Conservation (phyloP, 2,888 invertebrate species). For the Napeogenes sylphis region DNA sequence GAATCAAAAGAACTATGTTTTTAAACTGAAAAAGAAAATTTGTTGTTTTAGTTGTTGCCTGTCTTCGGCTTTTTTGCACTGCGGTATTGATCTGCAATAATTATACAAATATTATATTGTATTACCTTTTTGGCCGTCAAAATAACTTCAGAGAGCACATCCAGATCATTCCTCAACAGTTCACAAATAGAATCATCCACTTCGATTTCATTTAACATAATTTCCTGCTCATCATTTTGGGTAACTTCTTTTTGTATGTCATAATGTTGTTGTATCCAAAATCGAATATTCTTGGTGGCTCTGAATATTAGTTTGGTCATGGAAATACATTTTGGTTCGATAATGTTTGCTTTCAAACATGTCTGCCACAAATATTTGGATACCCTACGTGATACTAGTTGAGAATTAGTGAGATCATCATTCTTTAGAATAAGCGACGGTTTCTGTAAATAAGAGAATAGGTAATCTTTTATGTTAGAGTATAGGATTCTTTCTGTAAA, state of each 20-base stretch:
- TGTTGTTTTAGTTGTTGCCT: too few species aligned
- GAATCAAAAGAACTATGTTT: too few species aligned
- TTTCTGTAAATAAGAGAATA: constrained; percentile 46
- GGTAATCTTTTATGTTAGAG: neutral
- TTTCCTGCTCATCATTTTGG: constrained; percentile 36
- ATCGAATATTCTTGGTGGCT: constrained; percentile 50
- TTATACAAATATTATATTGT: too few species aligned
- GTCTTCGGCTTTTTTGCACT: too few species aligned
- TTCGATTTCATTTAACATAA: constrained; percentile 38
- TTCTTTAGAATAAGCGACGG: constrained; percentile 47
- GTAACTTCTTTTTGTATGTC: constrained; percentile 41
- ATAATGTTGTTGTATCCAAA: constrained; percentile 62
- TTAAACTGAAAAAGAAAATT: too few species aligned
- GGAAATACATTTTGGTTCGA: constrained; percentile 60
- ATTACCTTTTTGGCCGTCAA: constrained; percentile 67
- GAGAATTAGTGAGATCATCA: constrained; percentile 38
- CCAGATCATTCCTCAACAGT: constrained; percentile 54
- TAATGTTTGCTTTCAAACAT: constrained; percentile 59
- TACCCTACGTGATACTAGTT: constrained; percentile 48
- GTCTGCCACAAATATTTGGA: constrained; percentile 56
- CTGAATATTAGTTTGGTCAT: constrained; percentile 56
- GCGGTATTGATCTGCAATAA: too few species aligned
- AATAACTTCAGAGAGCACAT: constrained; percentile 60
- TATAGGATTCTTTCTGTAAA: too few species aligned
- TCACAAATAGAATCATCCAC: constrained; percentile 57